Conservation (phyloP, 2,113 vertebrate species). For the Elachura formosa region DNA sequence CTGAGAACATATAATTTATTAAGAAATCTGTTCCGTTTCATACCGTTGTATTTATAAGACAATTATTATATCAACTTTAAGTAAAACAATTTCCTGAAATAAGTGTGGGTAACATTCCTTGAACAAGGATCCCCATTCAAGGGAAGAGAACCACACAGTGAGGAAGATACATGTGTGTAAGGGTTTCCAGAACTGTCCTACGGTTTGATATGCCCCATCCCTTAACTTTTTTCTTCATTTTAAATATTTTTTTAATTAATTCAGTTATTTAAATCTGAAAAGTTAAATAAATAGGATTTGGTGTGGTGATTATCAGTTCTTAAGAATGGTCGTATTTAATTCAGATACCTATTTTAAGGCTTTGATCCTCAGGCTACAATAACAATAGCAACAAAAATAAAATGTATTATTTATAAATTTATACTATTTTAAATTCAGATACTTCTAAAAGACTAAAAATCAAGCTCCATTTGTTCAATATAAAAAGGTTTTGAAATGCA, state of each 20-base stretch:
- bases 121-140: neutral
- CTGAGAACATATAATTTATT: neutral
- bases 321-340: slow-evolving; percentile 42
- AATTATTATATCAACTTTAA: neutral
- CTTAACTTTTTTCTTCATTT: slow-evolving; percentile 22
- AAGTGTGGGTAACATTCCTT: neutral
- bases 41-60: neutral
- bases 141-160: neutral
- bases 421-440: slow-evolving; percentile 26
- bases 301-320: slow-evolving; percentile 51
- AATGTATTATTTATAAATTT: slow-evolving; percentile 58
- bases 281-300: slow-evolving; percentile 49
- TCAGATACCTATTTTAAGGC: slow-evolving; percentile 39
- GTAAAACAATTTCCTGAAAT: neutral
- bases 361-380: slow-evolving; percentile 33
- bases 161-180: accelerated
- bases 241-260: slow-evolving; percentile 53
- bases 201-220: neutral
- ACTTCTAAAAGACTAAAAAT: slow-evolving; percentile 46
- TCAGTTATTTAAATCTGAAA: slow-evolving; percentile 44
- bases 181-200: neutral
- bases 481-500: slow-evolving; percentile 32
- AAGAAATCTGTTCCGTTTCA: neutral
- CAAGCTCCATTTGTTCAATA: slow-evolving; percentile 53
- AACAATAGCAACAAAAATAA: slow-evolving; percentile 30